Conservation (phyloP, 2,113 vertebrate genomes). For the Pristiophorus japonicus region DNA sequence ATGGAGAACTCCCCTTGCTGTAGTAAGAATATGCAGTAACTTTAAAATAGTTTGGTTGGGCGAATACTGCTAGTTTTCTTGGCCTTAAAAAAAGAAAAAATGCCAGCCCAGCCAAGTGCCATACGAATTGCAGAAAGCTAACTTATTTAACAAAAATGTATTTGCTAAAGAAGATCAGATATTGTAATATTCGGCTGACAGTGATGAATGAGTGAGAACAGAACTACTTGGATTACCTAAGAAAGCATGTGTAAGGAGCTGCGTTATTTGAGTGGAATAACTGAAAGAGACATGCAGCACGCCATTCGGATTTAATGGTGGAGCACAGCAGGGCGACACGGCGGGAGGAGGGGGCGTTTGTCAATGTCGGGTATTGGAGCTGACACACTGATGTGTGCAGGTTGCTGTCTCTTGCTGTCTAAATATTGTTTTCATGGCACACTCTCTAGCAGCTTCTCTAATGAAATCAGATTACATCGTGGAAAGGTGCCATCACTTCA, state of each 20-base stretch:
- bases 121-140: background rate
- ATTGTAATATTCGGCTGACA: constrained; percentile 49
- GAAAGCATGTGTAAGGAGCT: constrained; percentile 48
- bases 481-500: constrained; percentile 61
- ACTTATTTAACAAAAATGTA: constrained; percentile 18
- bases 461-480: constrained; percentile 60
- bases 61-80: background rate
- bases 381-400: constrained; percentile 58
- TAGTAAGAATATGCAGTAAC: too few relatives aligned
- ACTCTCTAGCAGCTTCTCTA: constrained; percentile 53
- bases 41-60: background rate
- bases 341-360: constrained; percentile 47
- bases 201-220: constrained; percentile 52
- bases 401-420: constrained; percentile 61
- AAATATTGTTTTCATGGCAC: constrained; percentile 61
- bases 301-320: constrained; percentile 55
- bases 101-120: background rate
- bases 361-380: constrained; percentile 53
- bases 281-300: constrained; percentile 41
- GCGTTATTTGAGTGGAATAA: constrained; percentile 47
- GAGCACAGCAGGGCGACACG: background rate
- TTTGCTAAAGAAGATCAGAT: constrained; percentile 43
- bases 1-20: background rate
- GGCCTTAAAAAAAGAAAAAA: background rate
- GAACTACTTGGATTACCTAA: constrained; percentile 45